Base-by-base conservation (phyloP, 2,888 invertebrate species). In the Caenorhabditis becei region DNA sequence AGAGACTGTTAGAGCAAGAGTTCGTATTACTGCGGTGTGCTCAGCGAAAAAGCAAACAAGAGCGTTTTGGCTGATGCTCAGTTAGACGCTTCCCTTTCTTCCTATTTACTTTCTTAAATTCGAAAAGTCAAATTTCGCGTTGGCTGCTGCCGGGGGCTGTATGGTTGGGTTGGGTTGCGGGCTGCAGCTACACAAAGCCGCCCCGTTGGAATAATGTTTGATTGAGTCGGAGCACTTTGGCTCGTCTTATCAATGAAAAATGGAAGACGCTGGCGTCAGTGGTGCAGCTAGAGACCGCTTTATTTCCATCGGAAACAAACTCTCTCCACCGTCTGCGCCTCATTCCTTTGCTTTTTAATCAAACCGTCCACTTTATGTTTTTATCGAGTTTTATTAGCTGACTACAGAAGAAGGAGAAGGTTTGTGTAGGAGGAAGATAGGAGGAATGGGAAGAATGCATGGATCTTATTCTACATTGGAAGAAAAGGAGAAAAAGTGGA, bases 21-120 rank as follows among this genome's bases (percentile, higher is more conserved):
- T 79, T 79, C 72, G 72, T 72, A 79, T 79, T 72, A 72, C 79
- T 72, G 58, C 28, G 51, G 65, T 65, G 62, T 78, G 71, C 78
- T 78, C 26, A 65, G 72, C 66, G 62, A 18, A 61, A 70, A 41
- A 79, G 67, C 79, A 79, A 79, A 79, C 56, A 79, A 75, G 75
- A n/a, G 23, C 53, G 47, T 20, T 65, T 32, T 53, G 62, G 24
- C 32, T 49, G 67, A 75, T 75, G 75, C 75, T 53, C 75, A 66
- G 51, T 47, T 41, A 41, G 41, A 7, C 5, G 47, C 47, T n/a
- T 18, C 18, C 20, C 65, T 16, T 49, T 23, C 35, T 24, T 23
- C 53, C 62, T 59, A 53, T 65, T 66, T 71, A 66, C 66, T 72
- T 78, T 62, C 78, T 66, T 61, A 71, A 71, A 63, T 67, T 69